Evolutionary conservation across 2,797 vertebrate genomes (phyloP).

Genomic region (Dromococcyx pavoninus): DNA sequence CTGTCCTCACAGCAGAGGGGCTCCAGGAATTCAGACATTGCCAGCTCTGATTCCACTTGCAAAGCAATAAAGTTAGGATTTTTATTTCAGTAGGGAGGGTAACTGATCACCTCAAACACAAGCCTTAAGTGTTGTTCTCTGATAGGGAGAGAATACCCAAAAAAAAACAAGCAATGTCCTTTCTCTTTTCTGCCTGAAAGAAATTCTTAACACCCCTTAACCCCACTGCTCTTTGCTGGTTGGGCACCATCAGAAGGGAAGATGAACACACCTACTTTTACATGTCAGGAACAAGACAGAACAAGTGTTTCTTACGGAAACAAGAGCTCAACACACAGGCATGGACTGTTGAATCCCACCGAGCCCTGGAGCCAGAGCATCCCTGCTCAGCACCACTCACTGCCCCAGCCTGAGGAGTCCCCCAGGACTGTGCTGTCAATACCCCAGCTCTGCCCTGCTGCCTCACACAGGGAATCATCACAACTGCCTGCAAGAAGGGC

Average conservation of each 20-base stretch:
- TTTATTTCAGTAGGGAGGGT: background rate
- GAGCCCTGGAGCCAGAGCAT: background rate
- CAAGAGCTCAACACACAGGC: too few species aligned
- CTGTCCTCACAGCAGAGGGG: too few species aligned
- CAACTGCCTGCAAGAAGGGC: too few species aligned
- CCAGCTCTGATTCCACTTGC: background rate
- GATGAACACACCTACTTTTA: background rate
- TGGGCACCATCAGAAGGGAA: background rate
- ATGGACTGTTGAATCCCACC: accelerated
- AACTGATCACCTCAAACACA: background rate
- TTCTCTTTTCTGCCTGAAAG: background rate
- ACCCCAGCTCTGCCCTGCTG: background rate
- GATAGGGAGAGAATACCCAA: background rate
- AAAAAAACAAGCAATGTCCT: background rate
- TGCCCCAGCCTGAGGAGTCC: background rate
- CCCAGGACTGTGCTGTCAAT: accelerated
- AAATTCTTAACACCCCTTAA: too few species aligned
- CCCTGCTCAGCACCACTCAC: background rate
- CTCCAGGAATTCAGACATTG: too few species aligned
- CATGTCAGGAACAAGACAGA: background rate
- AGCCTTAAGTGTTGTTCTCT: background rate
- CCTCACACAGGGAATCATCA: accelerated
- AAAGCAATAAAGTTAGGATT: background rate
- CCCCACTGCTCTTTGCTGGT: too few species aligned
- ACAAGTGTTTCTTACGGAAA: accelerated